Evolutionary conservation across 2,888 invertebrate species (phyloP).

Genomic region (Drosophila aldrichi): DNA sequence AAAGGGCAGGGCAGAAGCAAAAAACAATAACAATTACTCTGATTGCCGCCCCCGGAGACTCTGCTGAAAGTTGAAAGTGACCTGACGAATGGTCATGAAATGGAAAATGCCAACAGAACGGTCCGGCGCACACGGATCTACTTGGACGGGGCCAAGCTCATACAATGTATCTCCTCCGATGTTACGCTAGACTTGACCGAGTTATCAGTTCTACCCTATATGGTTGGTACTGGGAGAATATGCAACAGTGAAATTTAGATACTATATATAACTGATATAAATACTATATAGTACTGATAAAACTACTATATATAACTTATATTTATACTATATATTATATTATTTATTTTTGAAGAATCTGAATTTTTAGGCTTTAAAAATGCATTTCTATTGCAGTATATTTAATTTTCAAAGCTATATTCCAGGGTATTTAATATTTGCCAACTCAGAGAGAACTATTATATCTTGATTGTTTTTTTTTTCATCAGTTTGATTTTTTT

Average conservation of each 20-base stretch:
- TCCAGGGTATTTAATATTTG: not conserved
- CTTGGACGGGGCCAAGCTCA: constrained; percentile 1
- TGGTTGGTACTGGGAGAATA: not conserved
- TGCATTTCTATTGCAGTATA: too few species aligned
- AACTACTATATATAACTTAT: too few species aligned
- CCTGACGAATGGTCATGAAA: constrained; percentile 64
- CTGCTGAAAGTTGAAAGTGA: constrained; percentile 59
- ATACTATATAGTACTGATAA: too few species aligned
- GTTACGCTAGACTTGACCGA: constrained; percentile 41
- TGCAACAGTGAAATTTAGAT: too few species aligned
- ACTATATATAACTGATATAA: too few species aligned
- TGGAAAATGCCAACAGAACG: constrained; percentile 52
- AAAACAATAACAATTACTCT: constrained; percentile 76
- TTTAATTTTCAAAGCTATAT: too few species aligned
- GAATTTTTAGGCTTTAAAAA: not conserved
- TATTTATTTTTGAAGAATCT: too few species aligned
- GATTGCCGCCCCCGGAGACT: constrained; percentile 71
- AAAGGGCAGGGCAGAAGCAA: constrained; percentile 40
- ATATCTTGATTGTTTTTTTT: not conserved
- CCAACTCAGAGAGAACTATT: not conserved
- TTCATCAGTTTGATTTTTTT: constrained; percentile 15
- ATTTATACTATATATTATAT: too few species aligned
- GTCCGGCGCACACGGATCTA: not conserved
- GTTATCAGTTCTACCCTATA: not conserved
- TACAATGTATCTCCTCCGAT: constrained; percentile 41